Evolutionary conservation across 2,888 invertebrate species (phyloP), one percentile per base, ranked within the genome.

Genomic region (Tetramorium bicarinatum): DNA sequence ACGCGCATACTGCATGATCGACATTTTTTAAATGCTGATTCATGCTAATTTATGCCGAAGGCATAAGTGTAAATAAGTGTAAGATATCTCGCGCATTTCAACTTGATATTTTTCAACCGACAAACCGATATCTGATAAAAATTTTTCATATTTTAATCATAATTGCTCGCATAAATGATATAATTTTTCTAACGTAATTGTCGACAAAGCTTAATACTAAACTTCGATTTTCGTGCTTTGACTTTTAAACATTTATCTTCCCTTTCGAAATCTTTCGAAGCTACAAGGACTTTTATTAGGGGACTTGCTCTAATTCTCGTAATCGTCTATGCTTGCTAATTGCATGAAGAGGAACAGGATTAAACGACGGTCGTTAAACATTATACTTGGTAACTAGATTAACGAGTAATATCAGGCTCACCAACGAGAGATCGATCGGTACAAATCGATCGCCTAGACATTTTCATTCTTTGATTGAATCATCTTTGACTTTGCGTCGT

Each of bases 341-440:
- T 38, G 59, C 56, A 13, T 47, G n/a, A 72, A 49, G 59, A 80
- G 34, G 47, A 72, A 59, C 34, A 80, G 56, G 79, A 72, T 59
- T 72, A 54, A 47, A 72, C 21, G 56, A 71, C 79, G 34, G 59
- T 47, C 59, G 74, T 79, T 34, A 47, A 72, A 59, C 56, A 67
- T 56, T 47, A 18, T 47, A 64, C 62, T 49, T 80, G 56, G 18
- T 72, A 77, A 77, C 25, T 64, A 80, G 56, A 59, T 72, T 47
- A 47, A 79, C 71, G 56, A 72, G 59, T 54, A n/a, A 38, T 7
- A 13, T 69, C 54, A 18, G n/a, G 47, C 47, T 72, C 25, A 44
- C 38, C 3, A 47, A 21, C 13, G 34, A 18, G 21, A 71, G 34
- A 56, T 18, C 44, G 56, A 56, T 71, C 52, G 44, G 21, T 18